Conservation (phyloP, 2,888 invertebrate species). For the Petrophora chlorosata region DNA sequence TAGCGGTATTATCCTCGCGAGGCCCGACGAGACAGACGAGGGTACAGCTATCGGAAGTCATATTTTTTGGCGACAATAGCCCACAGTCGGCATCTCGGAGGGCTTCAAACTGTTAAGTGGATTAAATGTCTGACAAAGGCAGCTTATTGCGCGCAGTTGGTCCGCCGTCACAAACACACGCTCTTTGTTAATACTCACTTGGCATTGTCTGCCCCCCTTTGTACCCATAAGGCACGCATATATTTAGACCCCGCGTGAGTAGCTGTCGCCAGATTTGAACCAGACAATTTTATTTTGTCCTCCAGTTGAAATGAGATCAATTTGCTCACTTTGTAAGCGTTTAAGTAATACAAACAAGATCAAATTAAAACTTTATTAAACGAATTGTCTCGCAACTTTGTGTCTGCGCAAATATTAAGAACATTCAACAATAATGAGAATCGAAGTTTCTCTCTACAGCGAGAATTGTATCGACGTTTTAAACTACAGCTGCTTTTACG, state of each 20-base stretch:
- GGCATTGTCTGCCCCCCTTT: conserved; percentile 55
- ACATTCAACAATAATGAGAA: not conserved
- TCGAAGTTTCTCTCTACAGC: not conserved
- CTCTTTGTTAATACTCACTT: conserved; percentile 55
- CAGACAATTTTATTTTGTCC: conserved; percentile 43
- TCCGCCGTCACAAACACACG: conserved; percentile 53
- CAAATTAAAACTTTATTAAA: conserved; percentile 28
- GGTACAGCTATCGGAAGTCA: conserved; percentile 54
- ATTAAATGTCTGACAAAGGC: conserved; percentile 75
- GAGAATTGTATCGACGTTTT: conserved; percentile 5
- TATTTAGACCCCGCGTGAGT: conserved; percentile 36
- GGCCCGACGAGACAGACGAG: conserved; percentile 15
- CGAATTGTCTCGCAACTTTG: conserved; percentile 12
- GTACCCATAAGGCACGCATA: conserved; percentile 22
- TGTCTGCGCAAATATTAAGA: not conserved
- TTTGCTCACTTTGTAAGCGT: conserved; percentile 42
- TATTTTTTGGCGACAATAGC: conserved; percentile 61
- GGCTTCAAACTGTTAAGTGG: conserved; percentile 71
- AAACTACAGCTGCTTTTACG: conserved; percentile 10
- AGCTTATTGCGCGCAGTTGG: conserved; percentile 62
- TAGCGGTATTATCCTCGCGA: not conserved
- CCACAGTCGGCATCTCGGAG: conserved; percentile 52
- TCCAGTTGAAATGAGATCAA: conserved; percentile 54
- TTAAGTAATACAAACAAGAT: conserved; percentile 30
- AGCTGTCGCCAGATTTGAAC: conserved; percentile 30